phyloP scores from a whole-genome alignment of 1,140 invertebrate genomes.

The Chelonus insularis region DNA sequence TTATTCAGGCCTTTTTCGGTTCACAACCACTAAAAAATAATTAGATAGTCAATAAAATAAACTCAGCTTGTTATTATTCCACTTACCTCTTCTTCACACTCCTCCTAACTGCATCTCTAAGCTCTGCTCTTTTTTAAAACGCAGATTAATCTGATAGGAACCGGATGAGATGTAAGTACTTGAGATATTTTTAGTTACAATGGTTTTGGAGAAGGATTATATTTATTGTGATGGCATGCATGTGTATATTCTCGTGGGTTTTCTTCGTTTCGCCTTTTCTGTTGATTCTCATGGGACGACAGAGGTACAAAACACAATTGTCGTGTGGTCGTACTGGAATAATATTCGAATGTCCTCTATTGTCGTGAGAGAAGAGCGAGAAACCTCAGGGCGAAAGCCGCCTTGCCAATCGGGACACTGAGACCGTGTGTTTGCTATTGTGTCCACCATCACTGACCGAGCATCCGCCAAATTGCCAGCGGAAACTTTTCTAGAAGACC shows the following conservation, averaged over 20 bases:
- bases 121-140: too few species aligned
- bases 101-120: too few species aligned
- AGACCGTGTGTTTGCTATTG: not conserved
- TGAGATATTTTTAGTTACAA: too few species aligned
- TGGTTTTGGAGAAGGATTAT: not conserved
- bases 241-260: not conserved
- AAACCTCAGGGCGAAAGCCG: conserved; percentile 5
- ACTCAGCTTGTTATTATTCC: too few species aligned
- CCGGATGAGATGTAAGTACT: not conserved
- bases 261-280: not conserved
- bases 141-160: not conserved
- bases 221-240: conserved; percentile 7
- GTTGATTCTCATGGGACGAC: not conserved
- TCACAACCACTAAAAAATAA: too few species aligned
- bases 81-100: too few species aligned
- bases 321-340: conserved; percentile 12
- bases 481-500: not conserved
- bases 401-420: conserved; percentile 7
- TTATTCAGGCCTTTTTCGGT: too few species aligned
- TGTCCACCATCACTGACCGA: not conserved
- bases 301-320: conserved; percentile 1
- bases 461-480: conserved; percentile 2
- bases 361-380: not conserved
- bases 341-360: conserved; percentile 15
- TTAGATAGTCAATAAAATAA: too few species aligned